These are phyloP conservation scores for Chelonus formosanus DNA, from an alignment of 2,888 invertebrate genomes.

Conservation along the genomic window DNA sequence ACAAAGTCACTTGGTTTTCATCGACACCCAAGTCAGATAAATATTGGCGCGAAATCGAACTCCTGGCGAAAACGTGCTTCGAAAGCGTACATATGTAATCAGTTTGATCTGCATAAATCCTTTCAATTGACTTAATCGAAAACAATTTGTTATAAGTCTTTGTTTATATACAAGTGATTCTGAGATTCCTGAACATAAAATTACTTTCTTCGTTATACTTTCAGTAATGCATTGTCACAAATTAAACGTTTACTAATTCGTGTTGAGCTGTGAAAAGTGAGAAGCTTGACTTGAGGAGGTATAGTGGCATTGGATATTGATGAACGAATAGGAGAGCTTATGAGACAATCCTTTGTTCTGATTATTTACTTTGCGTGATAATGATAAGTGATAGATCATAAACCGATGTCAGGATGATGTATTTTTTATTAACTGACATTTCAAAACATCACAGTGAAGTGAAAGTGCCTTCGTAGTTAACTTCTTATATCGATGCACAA, in stretches of 20 bases:
- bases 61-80: background rate
- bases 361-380: constrained; percentile 47
- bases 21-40: background rate
- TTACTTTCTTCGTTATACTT: too few species aligned
- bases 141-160: too few species aligned
- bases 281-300: too few species aligned
- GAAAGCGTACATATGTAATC: background rate
- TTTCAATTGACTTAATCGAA: background rate
- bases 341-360: constrained; percentile 50
- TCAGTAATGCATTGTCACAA: too few species aligned
- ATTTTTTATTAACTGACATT: constrained; percentile 8
- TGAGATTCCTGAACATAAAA: too few species aligned
- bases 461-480: constrained; percentile 45
- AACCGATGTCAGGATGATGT: constrained; percentile 12
- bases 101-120: constrained; percentile 1
- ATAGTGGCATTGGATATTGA: background rate
- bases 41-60: background rate
- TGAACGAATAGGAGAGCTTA: background rate
- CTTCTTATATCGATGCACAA: constrained; percentile 41
- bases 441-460: constrained; percentile 34
- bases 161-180: too few species aligned
- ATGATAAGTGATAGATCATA: constrained; percentile 51
- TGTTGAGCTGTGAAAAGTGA: too few species aligned
- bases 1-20: too few species aligned
- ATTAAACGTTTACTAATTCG: too few species aligned